These are phyloP conservation scores for Lytechinus pictus DNA, from an alignment of 35 echinoderm and acorn worm genomes.

Conservation along the genomic window DNA sequence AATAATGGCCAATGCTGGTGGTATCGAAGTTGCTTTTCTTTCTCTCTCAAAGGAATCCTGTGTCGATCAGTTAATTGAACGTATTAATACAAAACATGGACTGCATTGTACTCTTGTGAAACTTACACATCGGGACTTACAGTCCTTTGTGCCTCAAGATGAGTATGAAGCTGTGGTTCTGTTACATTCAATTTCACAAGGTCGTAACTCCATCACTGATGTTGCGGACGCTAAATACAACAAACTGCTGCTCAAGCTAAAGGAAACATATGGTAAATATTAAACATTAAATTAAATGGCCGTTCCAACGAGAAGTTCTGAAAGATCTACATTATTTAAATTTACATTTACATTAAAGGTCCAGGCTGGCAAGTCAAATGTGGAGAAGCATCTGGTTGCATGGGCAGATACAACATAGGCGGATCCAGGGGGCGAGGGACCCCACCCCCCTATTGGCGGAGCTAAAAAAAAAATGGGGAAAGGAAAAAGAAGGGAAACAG, in stretches of 20 bases:
- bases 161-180: neutral
- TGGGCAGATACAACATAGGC: too few relatives aligned
- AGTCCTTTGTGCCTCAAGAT: neutral
- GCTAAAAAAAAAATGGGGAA: too few relatives aligned
- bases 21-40: neutral
- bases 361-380: too few relatives aligned
- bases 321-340: too few relatives aligned
- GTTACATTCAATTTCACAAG: conserved; percentile 30
- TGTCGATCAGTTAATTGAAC: neutral
- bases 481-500: too few relatives aligned
- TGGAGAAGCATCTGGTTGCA: too few relatives aligned
- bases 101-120: neutral
- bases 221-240: conserved; percentile 26
- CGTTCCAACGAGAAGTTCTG: too few relatives aligned
- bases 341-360: too few relatives aligned
- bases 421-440: too few relatives aligned
- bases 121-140: neutral
- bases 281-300: too few relatives aligned
- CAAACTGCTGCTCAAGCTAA: neutral
- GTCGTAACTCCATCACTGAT: conserved; percentile 37
- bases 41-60: neutral
- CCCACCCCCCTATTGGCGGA: too few relatives aligned
- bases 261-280: conserved; percentile 10
- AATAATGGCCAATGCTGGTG: neutral
- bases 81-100: neutral